A percentile compares a stretch with the other conserved stretches of the same genome.
These are phyloP conservation scores for Siderastrea radians DNA, from an alignment of 92 coral and sea anemone species.

Conservation along the genomic window DNA sequence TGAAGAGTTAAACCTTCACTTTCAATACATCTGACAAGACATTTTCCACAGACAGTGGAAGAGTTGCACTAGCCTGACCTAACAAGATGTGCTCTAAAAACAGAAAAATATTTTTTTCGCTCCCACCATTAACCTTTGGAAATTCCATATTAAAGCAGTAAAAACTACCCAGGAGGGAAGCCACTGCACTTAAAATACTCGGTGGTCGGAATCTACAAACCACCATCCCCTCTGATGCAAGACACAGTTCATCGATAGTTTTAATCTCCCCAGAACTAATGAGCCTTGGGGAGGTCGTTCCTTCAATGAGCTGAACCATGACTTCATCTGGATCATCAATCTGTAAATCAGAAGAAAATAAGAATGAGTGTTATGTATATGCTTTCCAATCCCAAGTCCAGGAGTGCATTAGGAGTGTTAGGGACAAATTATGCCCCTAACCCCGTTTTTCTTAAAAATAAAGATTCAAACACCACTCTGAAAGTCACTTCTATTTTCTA, in stretches of 20 bases:
- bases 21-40: background rate
- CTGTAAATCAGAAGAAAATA: background rate
- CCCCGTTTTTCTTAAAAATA: no score
- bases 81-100: constrained; percentile 4
- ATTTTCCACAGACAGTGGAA: constrained; percentile 14
- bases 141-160: constrained; percentile 5
- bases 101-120: constrained; percentile 1
- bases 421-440: no score
- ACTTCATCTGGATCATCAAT: background rate
- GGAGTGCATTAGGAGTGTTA: background rate
- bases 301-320: background rate
- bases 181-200: constrained; percentile 23
- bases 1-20: background rate
- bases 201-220: constrained; percentile 1
- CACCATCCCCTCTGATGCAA: constrained; percentile 21
- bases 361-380: background rate
- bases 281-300: constrained; percentile 20
- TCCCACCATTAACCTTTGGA: background rate
- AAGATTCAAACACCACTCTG: no score
- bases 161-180: constrained; percentile 2
- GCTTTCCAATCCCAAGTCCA: background rate
- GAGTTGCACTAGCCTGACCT: background rate
- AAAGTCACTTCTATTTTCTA: no score
- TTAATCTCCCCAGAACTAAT: background rate
- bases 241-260: background rate